Base-by-base conservation (phyloP, 2,888 invertebrate genomes). In the Apoda limacodes region DNA sequence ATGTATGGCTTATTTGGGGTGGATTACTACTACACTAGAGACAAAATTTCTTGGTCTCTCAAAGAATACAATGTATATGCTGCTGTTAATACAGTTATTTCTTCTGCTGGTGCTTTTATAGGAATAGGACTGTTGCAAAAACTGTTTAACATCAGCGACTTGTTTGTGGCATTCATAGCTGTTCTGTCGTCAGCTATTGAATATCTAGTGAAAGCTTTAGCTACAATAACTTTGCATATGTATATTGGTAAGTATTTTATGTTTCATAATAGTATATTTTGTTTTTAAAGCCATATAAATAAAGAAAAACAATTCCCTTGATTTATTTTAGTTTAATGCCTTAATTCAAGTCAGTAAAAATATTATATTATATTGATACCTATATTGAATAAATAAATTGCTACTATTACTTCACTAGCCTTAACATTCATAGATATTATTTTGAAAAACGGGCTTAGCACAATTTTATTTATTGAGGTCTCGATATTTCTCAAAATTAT, bases 31-130 rank as follows among this genome's bases (percentile, higher is more conserved):
- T 88, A 85, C 45, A 54, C 83, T 3, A 75, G 85, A 38, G 75
- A 82, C 25, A 82, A 82, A 46, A 82, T 89, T 35, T 66, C 80
- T 13, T 89, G 88, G 88, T 70, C 82, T 12, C 62, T 87, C 13
- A 53, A 75, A 15, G 61, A 83, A 11, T 87, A 75, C 42, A 85
- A 85, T 2, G 55, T 68, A 11, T 88, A 72, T 48, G 64, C 68
- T 13, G 82, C 83, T 3, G 52, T 66, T 1, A 61, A 55, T 28
- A 71, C 81, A 19, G 31, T 82, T 1, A 72, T 82, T 9, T 45
- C 83, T 11, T 43, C 82, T 9, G 75, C 83, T 2, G 69, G 84
- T 2, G 78, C 80, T 45, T 25, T 85, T 11, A 46, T 86, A 2
- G 50, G 51, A 0, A 41, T 58, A 9, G 33, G 43, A 4, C 28